Base-by-base conservation (phyloP, 2,797 vertebrate species). In the Microctenopoma lineatum region DNA sequence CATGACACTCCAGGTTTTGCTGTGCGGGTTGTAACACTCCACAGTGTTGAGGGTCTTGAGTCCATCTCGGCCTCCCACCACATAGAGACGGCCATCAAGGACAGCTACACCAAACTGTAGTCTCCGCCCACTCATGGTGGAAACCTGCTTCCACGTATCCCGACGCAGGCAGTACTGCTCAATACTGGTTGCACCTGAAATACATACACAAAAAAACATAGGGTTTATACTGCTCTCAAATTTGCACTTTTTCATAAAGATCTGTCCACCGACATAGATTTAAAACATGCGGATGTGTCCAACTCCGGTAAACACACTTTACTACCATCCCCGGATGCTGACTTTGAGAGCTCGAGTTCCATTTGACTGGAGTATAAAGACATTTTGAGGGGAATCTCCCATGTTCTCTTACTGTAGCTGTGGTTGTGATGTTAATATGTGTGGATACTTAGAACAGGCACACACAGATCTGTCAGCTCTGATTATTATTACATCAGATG, bases 11-110 rank as follows among this genome's bases (percentile, higher is more conserved):
- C 97, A 99, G 8, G 94, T 95, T 92, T 97, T 98, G 59, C 96
- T 97, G 81, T 96, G 95, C 2, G 98, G 97, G 79, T 98, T 98
- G 90, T 98, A 99, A 88, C 97, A 98, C 79, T 99, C 98, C 75
- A 99, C 97, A 0, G 97, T 98, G 90, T 98, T 99, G 50, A 99
- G 90, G 3, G 98, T 99, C 92, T 99, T 99, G 63, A 99, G 93
- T 56, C 97, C 98, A 16, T 99, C 97, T 84, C 97, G 93, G 32
- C 98, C 97, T 27, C 98, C 98, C 38, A 99, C 98, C 81, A 99
- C 97, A n/a, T 97, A 98, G 18, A 99, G 92, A 21, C 97, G 96
- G 42, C 96, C 94, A 13, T 97, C 96, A 5, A 98, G 92, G 15
- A 99, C 97, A 0, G 96, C 96, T 4, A 99, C 97, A 10, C 97